Percentiles rank a stretch among this genome's conserved stretches.
These are phyloP conservation scores for Cremastinae sp. DNA, from an alignment of 2,888 invertebrate genomes.

Conservation along the genomic window DNA sequence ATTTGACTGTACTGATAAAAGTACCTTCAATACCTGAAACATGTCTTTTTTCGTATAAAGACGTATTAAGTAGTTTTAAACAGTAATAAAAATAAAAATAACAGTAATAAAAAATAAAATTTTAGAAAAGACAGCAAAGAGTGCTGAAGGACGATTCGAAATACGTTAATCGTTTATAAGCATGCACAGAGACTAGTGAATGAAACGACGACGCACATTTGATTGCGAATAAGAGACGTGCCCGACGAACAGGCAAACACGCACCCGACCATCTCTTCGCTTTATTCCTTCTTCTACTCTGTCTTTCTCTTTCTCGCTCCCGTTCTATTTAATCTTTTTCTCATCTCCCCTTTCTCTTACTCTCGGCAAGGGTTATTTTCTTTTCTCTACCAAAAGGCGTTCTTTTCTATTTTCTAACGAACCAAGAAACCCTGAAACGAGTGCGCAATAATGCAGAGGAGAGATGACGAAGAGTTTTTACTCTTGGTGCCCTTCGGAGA, in stretches of 20 bases:
- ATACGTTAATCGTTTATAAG: conserved; percentile 25
- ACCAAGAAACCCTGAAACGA: conserved; percentile 27
- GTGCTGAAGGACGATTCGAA: background rate
- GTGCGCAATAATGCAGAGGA: conserved; percentile 59
- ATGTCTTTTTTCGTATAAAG: too few species aligned
- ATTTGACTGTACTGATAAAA: too few species aligned
- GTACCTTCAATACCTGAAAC: too few species aligned
- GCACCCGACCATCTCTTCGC: conserved; percentile 57
- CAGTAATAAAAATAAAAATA: too few species aligned
- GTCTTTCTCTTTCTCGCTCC: conserved; percentile 24
- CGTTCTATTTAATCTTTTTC: conserved; percentile 22
- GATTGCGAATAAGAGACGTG: conserved; percentile 66
- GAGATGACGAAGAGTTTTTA: conserved; percentile 52
- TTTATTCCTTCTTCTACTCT: background rate
- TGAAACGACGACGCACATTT: conserved; percentile 68
- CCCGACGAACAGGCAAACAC: conserved; percentile 65
- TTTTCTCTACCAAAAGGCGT: conserved; percentile 12
- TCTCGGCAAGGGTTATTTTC: conserved; percentile 28
- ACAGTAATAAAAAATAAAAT: too few species aligned
- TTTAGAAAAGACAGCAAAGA: too few species aligned
- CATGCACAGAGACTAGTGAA: conserved; percentile 42
- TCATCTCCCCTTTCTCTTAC: conserved; percentile 19
- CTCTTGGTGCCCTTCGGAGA: conserved; percentile 29
- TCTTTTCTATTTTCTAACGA: conserved; percentile 22
- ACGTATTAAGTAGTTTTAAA: too few species aligned